Evolutionary conservation across 1,140 invertebrate genomes (phyloP).

Genomic region (Acromyrmex echinatior): DNA sequence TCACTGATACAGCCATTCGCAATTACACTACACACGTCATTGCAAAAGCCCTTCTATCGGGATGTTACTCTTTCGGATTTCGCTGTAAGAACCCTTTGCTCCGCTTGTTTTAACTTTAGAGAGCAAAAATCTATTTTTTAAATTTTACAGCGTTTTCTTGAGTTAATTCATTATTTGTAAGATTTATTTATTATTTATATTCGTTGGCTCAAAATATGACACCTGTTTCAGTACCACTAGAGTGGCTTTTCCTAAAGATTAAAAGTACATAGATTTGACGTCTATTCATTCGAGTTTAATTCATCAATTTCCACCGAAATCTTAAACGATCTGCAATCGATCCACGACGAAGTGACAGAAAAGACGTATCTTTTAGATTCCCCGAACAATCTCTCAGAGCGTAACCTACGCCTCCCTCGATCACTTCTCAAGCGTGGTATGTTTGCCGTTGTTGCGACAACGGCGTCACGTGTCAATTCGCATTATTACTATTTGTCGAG

Average conservation of each 20-base stretch:
- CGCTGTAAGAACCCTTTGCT: neutral
- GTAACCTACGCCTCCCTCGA: conserved; percentile 2
- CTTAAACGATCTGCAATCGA: conserved; percentile 19
- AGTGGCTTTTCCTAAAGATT: no score
- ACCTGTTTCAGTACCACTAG: no score
- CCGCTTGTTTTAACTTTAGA: neutral
- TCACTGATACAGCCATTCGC: conserved; percentile 85
- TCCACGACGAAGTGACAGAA: conserved; percentile 36
- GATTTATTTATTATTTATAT: no score
- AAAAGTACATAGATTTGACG: no score
- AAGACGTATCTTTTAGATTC: conserved; percentile 4
- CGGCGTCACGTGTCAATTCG: conserved; percentile 85
- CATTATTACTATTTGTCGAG: conserved; percentile 87
- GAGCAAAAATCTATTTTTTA: no score
- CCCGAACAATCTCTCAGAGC: conserved; percentile 51
- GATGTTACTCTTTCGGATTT: conserved; percentile 51
- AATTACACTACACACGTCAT: conserved; percentile 79
- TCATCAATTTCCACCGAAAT: neutral
- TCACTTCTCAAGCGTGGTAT: conserved; percentile 50
- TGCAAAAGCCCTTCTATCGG: conserved; percentile 61
- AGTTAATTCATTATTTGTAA: no score
- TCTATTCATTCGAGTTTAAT: neutral
- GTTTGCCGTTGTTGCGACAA: conserved; percentile 81
- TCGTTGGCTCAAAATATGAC: no score
- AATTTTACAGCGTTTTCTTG: no score